phyloP scores from a whole-genome alignment of 2,888 invertebrate genomes.

The Aporophyla nigra region DNA sequence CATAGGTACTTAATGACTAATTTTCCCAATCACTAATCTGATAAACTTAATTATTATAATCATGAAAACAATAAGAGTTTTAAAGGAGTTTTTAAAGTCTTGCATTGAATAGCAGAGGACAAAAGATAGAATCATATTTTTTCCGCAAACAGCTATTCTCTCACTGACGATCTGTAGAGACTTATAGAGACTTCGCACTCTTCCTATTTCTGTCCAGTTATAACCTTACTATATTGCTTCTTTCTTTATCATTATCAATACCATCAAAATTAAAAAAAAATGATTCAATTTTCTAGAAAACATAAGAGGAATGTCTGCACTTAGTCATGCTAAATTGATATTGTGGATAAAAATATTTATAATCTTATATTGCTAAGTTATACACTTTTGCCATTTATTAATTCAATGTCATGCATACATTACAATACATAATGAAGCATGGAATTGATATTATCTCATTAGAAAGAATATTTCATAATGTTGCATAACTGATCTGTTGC shows the following conservation, averaged over 20 bases:
- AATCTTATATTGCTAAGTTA: background rate
- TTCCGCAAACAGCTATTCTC: background rate
- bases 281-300: background rate
- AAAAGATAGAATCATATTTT: background rate
- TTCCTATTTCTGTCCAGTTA: background rate
- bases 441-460: background rate
- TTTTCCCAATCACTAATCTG: background rate
- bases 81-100: background rate
- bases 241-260: background rate
- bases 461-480: conserved; percentile 1
- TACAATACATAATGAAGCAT: conserved; percentile 4
- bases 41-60: background rate
- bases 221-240: background rate
- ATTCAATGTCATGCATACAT: conserved; percentile 43
- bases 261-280: background rate
- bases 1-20: background rate
- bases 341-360: background rate
- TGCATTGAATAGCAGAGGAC: background rate
- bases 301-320: background rate
- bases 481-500: background rate
- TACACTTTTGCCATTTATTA: conserved; percentile 9
- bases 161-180: background rate
- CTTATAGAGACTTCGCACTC: background rate
- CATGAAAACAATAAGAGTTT: background rate
- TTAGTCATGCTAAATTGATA: background rate